Conservation (phyloP, 2,888 invertebrate genomes). For the Heliconius erato region DNA sequence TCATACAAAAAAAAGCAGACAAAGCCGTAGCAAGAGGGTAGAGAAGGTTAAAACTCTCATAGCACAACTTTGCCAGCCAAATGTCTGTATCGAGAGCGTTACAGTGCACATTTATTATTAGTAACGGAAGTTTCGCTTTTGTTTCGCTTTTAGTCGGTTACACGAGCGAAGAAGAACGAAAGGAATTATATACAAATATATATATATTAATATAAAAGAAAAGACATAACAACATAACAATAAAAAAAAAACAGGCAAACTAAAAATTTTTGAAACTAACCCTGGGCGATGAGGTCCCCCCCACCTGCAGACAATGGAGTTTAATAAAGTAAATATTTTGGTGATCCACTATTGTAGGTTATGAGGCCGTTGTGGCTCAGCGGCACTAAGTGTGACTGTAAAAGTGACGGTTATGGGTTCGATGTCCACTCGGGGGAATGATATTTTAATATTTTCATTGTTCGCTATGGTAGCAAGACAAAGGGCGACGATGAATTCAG, state of each 20-base stretch:
- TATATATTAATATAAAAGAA: not conserved
- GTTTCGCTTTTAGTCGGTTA: constrained; percentile 13
- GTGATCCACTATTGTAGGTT: not conserved
- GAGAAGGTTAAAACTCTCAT: not conserved
- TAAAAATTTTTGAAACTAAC: constrained; percentile 27
- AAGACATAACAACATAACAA: constrained; percentile 9
- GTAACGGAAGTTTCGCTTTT: constrained; percentile 30
- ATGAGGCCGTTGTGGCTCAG: not conserved
- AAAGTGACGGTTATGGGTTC: not conserved
- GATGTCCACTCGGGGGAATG: not conserved
- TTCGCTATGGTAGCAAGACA: no score
- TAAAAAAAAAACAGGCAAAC: constrained; percentile 13
- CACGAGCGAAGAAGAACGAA: constrained; percentile 19
- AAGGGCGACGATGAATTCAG: no score
- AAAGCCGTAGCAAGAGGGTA: not conserved
- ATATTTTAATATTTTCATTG: no score
- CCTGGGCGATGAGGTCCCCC: constrained; percentile 30
- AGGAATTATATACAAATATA: not conserved
- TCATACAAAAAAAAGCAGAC: constrained; percentile 4
- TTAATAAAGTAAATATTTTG: constrained; percentile 15
- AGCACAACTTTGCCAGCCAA: constrained; percentile 18
- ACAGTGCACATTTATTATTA: constrained; percentile 29
- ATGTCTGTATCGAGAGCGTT: constrained; percentile 7
- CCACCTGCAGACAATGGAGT: constrained; percentile 32
- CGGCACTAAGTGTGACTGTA: not conserved